Conservation (phyloP, 2,888 invertebrate species). For the Philhelius pedissequus region DNA sequence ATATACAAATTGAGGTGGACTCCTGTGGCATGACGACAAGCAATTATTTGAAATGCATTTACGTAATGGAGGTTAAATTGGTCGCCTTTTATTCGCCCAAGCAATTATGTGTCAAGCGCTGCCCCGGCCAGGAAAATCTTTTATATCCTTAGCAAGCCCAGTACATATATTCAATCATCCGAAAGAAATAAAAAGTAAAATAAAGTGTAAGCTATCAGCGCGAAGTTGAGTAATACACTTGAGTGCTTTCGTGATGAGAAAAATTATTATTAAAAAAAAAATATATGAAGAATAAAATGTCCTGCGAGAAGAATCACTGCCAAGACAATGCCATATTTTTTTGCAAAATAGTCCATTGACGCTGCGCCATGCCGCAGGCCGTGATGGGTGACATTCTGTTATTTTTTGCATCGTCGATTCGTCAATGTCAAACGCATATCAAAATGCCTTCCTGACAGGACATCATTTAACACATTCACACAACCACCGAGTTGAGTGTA, state of each 20-base stretch:
- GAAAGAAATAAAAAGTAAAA: slow-evolving; percentile 38
- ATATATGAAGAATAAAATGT: background rate
- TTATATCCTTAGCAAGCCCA: background rate
- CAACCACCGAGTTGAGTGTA: background rate
- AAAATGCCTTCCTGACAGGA: slow-evolving; percentile 69
- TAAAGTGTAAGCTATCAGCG: slow-evolving; percentile 31
- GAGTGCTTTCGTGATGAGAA: slow-evolving; percentile 53
- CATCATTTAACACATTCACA: slow-evolving; percentile 30
- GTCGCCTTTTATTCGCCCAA: slow-evolving; percentile 32
- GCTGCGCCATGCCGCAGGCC: background rate
- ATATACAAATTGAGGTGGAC: slow-evolving; percentile 10
- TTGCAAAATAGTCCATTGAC: background rate
- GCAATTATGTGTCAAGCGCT: slow-evolving; percentile 44
- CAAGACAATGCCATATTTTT: slow-evolving; percentile 22
- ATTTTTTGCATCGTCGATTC: slow-evolving; percentile 73
- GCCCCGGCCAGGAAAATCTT: background rate
- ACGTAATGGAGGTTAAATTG: slow-evolving; percentile 62
- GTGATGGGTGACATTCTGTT: background rate
- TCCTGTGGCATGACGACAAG: slow-evolving; percentile 18
- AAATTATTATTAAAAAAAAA: slow-evolving; percentile 14
- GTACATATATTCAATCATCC: slow-evolving; percentile 53
- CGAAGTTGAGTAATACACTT: slow-evolving; percentile 43
- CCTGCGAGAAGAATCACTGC: slow-evolving; percentile 21
- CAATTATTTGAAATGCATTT: slow-evolving; percentile 58
- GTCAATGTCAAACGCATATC: slow-evolving; percentile 79